Conservation (phyloP, 2,113 vertebrate species). For the Cyphomyrus plagiostoma region DNA sequence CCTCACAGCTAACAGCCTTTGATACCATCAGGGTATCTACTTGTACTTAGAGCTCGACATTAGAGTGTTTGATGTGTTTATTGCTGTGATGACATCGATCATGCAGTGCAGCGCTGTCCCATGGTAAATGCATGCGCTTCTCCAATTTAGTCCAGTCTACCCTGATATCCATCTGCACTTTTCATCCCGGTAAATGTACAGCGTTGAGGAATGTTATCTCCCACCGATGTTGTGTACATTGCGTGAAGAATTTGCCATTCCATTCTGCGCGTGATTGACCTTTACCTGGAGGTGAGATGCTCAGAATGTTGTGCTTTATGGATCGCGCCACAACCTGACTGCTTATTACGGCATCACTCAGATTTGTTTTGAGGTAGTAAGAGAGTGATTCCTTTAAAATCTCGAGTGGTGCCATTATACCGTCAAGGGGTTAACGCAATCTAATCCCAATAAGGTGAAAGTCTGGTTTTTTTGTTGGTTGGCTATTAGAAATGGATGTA, state of each 20-base stretch:
- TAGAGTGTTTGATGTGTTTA: background rate
- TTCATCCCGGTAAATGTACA: background rate
- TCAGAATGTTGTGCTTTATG: background rate
- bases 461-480: background rate
- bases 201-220: background rate
- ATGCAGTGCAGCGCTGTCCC: background rate
- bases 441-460: background rate
- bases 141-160: background rate
- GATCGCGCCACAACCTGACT: background rate
- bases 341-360: background rate
- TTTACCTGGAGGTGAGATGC: background rate
- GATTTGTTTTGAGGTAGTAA: background rate
- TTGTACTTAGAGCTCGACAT: background rate
- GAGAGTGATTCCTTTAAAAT: background rate
- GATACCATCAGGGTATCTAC: background rate
- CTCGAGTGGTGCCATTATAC: background rate
- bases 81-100: background rate
- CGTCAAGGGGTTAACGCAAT: background rate
- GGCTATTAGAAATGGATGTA: background rate
- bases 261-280: background rate
- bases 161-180: background rate
- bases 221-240: background rate
- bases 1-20: background rate
- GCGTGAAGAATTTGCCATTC: background rate
- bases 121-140: background rate